phyloP scores from a whole-genome alignment of 2,888 invertebrate species.

The Drosophila aldrichi region DNA sequence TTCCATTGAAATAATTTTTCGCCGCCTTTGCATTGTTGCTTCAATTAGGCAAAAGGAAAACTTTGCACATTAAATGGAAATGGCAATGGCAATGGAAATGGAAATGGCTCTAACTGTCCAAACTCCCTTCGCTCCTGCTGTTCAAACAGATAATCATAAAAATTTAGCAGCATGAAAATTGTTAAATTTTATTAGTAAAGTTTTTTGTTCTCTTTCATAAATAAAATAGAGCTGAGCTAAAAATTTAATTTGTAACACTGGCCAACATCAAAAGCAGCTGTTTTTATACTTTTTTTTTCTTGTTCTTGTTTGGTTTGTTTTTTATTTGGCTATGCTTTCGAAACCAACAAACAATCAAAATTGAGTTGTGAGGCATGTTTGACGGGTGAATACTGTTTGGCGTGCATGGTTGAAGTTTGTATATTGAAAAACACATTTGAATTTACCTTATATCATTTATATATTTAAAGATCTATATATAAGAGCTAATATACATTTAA shows the following conservation, averaged over 20 bases:
- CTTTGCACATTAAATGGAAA: slow-evolving; percentile 58
- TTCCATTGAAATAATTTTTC: slow-evolving; percentile 65
- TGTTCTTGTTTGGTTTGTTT: neutral
- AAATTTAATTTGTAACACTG: slow-evolving; percentile 68
- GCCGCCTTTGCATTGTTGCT: slow-evolving; percentile 72
- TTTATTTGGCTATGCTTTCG: slow-evolving; percentile 7
- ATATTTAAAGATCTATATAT: neutral
- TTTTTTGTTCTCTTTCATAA: slow-evolving; percentile 41
- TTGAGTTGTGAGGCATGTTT: neutral
- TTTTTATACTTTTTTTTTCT: slow-evolving; percentile 28
- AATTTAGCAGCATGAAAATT: slow-evolving; percentile 72
- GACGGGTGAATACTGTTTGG: slow-evolving; percentile 1
- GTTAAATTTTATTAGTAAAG: slow-evolving; percentile 75
- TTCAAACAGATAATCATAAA: slow-evolving; percentile 71
- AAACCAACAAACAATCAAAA: slow-evolving; percentile 14
- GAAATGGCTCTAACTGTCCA: slow-evolving; percentile 45
- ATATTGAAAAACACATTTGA: neutral
- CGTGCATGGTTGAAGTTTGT: neutral
- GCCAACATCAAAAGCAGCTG: slow-evolving; percentile 80
- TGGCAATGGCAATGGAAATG: slow-evolving; percentile 39
- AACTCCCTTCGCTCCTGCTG: slow-evolving; percentile 15
- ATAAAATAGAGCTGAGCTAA: slow-evolving; percentile 16
- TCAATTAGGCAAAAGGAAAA: slow-evolving; percentile 72
- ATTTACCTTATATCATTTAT: neutral
- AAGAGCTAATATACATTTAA: neutral